phyloP scores from a whole-genome alignment of 1,140 invertebrate genomes.

The Drosophila takahashii region DNA sequence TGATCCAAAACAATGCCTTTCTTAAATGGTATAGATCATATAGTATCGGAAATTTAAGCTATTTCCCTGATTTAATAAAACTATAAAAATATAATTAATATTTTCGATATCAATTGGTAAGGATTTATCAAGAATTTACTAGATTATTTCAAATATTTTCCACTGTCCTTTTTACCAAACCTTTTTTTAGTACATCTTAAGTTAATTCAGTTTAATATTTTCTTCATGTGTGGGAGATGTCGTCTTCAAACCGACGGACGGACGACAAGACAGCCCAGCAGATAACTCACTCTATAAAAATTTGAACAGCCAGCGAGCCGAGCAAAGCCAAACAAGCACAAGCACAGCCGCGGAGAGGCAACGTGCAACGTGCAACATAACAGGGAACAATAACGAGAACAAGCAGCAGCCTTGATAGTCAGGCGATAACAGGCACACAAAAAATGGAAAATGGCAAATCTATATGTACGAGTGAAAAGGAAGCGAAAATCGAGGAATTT shows the following conservation, averaged over 20 bases:
- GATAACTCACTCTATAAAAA: conserved; percentile 80
- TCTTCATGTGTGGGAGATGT: conserved; percentile 25
- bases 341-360: conserved; percentile 31
- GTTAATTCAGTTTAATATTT: not conserved
- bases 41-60: no score
- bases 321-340: conserved; percentile 44
- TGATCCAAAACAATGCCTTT: not conserved
- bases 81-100: no score
- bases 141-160: no score
- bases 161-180: no score
- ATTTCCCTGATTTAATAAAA: no score
- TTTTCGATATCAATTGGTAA: no score
- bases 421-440: conserved; percentile 67
- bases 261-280: conserved; percentile 63
- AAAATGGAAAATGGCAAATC: conserved; percentile 48
- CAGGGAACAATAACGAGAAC: conserved; percentile 82
- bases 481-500: conserved; percentile 80
- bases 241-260: conserved; percentile 28
- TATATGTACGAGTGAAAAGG: conserved; percentile 39
- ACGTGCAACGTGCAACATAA: conserved; percentile 69
- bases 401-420: conserved; percentile 77
- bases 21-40: no score
- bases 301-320: conserved; percentile 48
- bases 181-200: no score
- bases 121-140: no score